Evolutionary conservation across 2,797 vertebrate genomes (phyloP).

Genomic region (Ceryle rudis): DNA sequence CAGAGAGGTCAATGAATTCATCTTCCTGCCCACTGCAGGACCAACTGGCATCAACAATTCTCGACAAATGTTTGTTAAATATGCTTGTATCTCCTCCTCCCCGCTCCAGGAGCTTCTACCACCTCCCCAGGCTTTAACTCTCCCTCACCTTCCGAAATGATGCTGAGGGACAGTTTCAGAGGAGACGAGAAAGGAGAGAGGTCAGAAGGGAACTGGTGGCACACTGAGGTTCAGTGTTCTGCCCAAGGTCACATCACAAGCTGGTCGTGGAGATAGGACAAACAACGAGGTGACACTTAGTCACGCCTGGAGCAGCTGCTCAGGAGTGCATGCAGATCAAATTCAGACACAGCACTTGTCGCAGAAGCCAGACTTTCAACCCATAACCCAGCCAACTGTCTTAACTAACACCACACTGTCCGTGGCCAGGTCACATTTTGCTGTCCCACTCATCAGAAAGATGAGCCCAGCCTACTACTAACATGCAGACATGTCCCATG

Average conservation of each 20-base stretch:
- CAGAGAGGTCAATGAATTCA: constrained; percentile 63
- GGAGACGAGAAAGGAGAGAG: not conserved
- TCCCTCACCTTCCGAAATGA: not conserved
- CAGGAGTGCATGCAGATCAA: not conserved
- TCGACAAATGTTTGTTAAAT: constrained; percentile 3
- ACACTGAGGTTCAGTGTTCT: rapidly evolving
- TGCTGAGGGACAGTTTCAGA: not conserved
- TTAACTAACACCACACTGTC: not conserved
- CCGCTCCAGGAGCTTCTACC: not conserved
- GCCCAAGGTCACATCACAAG: not conserved
- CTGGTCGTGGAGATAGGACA: not conserved
- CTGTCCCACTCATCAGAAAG: not conserved
- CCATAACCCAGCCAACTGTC: not conserved
- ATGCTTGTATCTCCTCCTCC: not conserved
- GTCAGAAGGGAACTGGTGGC: not conserved
- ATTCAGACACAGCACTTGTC: not conserved
- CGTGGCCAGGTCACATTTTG: not conserved
- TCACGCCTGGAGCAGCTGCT: not conserved
- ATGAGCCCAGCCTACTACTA: not conserved
- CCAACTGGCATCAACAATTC: constrained; percentile 52
- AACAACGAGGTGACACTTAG: not conserved
- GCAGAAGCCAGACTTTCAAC: not conserved
- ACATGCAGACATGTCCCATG: not conserved
- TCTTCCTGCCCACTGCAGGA: constrained; percentile 48
- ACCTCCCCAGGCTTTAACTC: not conserved